Base-by-base conservation (phyloP, 2,888 invertebrate genomes). In the Lampropteryx suffumata region DNA sequence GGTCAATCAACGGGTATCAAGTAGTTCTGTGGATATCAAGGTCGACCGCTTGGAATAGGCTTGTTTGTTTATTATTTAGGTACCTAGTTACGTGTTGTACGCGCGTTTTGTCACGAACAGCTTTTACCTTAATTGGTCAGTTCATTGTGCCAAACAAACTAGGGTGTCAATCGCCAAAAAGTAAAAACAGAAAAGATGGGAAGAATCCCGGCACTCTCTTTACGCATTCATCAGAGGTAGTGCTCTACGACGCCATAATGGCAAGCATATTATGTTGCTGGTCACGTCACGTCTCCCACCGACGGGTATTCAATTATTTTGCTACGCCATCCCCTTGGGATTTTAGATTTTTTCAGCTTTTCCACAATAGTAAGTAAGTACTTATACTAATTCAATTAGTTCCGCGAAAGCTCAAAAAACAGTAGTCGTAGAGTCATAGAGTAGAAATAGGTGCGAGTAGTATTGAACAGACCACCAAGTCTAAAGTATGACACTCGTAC, bases 241-340 rank as follows among this genome's bases (percentile, higher is more conserved):
- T 59, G 17, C 65, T 54, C 64, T 68, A 65, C 62, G 64, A 65
- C 32, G 42, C 32, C 32, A 36, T 41, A 33, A 29, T 58, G 40
- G 52, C 56, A 68, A 67, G 62, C 62, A 67, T 66, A 62, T 69
- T n/a, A n/a, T n/a, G n/a, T n/a, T 63, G 58, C 61, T 37, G 48
- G 57, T 62, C 73, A 73, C 73, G 73, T 71, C n/a, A n/a, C n/a
- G n/a, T n/a, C n/a, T n/a, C 41, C 42, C 48, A 43, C 45, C 49
- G 54, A 54, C 61, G 59, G 59, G 63, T 63, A 67, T 64, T 62
- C 64, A 72, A 72, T 65, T 69, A 67, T 66, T 53, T 53, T n/a
- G n/a, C n/a, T n/a, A n/a, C n/a, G 57, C 44, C 54, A 33, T 45
- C 48, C 61, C 41, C 40, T 26, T 33, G 52, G 56, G 61, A 55